A percentile compares a stretch with the other conserved stretches of the same genome.
Conservation (phyloP, 2,113 vertebrate species). For the Otolemur garnettii region DNA sequence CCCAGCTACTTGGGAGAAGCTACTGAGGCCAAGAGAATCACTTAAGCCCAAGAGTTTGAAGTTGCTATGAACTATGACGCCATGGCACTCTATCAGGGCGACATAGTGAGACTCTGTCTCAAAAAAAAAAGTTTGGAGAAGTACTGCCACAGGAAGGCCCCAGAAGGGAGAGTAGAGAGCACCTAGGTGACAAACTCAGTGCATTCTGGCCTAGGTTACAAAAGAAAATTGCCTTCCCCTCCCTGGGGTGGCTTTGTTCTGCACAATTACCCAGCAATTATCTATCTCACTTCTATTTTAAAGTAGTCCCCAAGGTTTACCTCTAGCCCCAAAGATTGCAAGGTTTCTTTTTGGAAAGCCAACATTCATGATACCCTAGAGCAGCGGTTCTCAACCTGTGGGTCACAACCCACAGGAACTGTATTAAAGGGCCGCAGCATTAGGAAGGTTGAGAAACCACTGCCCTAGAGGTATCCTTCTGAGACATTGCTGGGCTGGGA, state of each 20-base stretch:
- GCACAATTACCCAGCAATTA: no score
- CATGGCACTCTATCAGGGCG: no score
- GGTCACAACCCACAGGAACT: no score
- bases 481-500: not conserved
- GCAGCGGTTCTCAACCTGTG: no score
- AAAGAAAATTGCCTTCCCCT: not conserved
- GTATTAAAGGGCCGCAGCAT: no score
- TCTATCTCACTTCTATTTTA: not conserved
- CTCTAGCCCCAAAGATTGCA: not conserved
- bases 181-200: not conserved
- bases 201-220: not conserved
- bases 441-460: no score
- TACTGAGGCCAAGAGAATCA: no score
- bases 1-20: no score
- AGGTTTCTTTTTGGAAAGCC: slow-evolving; percentile 10
- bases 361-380: not conserved
- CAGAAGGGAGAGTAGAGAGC: not conserved
- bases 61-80: no score
- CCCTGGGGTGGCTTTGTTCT: not conserved
- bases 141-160: not conserved
- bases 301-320: not conserved
- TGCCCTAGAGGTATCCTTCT: not conserved
- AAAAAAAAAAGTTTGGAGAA: not conserved
- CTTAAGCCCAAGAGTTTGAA: no score
- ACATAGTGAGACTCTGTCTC: no score